Percentiles rank a stretch among this genome's conserved stretches.
phyloP scores from a whole-genome alignment of 2,113 vertebrate genomes.

The Mixornis gularis region DNA sequence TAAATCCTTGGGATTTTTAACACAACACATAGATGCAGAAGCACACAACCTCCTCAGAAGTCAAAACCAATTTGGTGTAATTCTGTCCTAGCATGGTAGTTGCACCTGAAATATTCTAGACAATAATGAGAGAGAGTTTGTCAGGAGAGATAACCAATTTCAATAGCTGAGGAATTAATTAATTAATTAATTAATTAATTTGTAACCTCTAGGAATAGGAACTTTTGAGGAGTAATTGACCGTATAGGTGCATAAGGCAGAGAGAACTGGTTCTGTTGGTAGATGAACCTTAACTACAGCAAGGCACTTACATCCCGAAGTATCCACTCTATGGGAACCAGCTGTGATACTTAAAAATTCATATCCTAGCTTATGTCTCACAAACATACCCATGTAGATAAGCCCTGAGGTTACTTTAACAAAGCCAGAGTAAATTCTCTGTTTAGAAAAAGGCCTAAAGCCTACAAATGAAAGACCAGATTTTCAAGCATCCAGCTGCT shows the following conservation, averaged over 20 bases:
- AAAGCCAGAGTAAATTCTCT: conserved; percentile 4
- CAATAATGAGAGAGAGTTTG: neutral
- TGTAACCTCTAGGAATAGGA: neutral
- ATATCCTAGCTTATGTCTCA: conserved; percentile 8
- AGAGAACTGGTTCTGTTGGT: neutral
- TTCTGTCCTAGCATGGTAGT: neutral
- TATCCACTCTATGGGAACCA: neutral
- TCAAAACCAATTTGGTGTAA: neutral
- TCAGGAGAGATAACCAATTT: neutral
- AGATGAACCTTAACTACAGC: conserved; percentile 14
- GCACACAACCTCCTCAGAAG: neutral
- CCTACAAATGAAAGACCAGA: conserved; percentile 17
- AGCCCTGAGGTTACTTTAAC: conserved; percentile 25
- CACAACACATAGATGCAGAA: neutral
- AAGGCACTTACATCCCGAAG: neutral
- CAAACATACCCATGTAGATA: neutral
- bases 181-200: too few relatives aligned
- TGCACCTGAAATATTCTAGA: neutral
- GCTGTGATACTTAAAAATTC: conserved; percentile 44
- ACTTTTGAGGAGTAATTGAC: neutral
- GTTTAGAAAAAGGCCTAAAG: conserved; percentile 25
- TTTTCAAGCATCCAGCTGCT: conserved; percentile 38
- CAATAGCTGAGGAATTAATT: neutral
- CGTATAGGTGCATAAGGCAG: neutral
- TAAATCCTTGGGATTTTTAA: neutral